Evolutionary conservation across 2,113 vertebrate genomes (phyloP), one percentile per base, ranked within the genome.

Genomic region (Capreolus pygargus): DNA sequence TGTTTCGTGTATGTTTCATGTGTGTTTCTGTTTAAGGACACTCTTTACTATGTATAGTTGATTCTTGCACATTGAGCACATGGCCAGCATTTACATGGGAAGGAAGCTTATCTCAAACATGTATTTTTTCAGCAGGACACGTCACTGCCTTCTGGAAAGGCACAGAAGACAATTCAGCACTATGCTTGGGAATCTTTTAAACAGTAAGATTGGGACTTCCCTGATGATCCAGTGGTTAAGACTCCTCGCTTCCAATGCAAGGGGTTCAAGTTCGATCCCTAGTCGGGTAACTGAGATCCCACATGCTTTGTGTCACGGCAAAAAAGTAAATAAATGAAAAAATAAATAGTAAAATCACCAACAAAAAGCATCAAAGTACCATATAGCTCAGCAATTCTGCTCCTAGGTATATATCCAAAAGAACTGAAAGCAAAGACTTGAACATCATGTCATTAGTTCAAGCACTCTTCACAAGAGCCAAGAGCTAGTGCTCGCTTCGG

Each of bases 391-490:
- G 54, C 16, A 93, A 58, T 50, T 78, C 33, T 6, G 2, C 36
- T 50, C 67, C 25, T 50, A 58, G 55, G 55, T 78, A 16, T 60
- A 52, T 12, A 36, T 33, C 12, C 25, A 8, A 19, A 74, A 47
- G 21, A 92, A 19, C 1, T 19, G 55, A 55, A 33, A n/a, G 45
- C 47, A n/a, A 11, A 28, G 9, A 27, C 4, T 8, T n/a, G 6
- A 39, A 58, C 52, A 23, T 39, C 0, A 10, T 21, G 19, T 8
- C 78, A 3, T 19, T 25, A 54, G 45, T 27, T 9, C 19, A 2
- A 17, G 45, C 4, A 0, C 13, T n/a, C 5, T 45, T n/a, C 57
- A 3, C 45, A 30, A 33, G 0, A 27, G 28, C 47, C 57, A 17
- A 14, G 39, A 33, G 25, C 19, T 19, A 25, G 43, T 39, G 39